Base-by-base conservation (phyloP, 1,140 invertebrate genomes). In the Megalopta genalis region DNA sequence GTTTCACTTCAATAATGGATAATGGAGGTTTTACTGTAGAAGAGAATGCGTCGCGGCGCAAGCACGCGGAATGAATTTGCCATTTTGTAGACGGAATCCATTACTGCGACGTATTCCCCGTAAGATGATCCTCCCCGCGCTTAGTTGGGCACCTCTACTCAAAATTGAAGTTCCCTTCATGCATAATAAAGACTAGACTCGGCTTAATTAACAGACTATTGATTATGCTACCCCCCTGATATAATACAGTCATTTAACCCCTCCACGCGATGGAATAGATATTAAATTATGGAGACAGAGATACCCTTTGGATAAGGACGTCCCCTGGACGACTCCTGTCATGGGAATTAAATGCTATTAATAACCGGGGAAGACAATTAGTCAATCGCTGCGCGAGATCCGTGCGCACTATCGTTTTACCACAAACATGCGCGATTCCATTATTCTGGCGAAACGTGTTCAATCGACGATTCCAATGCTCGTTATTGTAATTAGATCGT, bases 191-290 rank as follows among this genome's bases (percentile, higher is more conserved):
- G 54, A 57, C 54, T 57, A 57, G 54, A 57, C 54, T n/a, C 18
- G 54, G n/a, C 54, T 57, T 57, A n/a, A 57, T 57, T 57, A 57
- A 57, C 54, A 12, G 23, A 69, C 27, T 21, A 69, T 69, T 25
- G 16, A 60, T 42, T 71, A 59, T 12, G 23, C 57, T 59, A 25
- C 23, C 23, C n/a, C n/a, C 57, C n/a, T 57, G n/a, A n/a, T 57
- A 57, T 57, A 57, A n/a, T n/a, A n/a, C 54, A 57, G 54, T 57
- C 54, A n/a, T 57, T 57, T 57, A 57, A 57, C 54, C n/a, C 21
- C 54, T 14, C 39, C 18, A n/a, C n/a, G 21, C 7, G 54, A 57
- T 25, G 10, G 23, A 59, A 14, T 3, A 25, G 57, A 25, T 25
- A 59, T 59, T 59, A 59, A 23, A 25, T 59, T 59, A 59, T 25